Percentiles rank a stretch among this genome's conserved stretches.
These are phyloP conservation scores for Kryptolebias marmoratus DNA, from an alignment of 2,113 vertebrate species.

Conservation along the genomic window DNA sequence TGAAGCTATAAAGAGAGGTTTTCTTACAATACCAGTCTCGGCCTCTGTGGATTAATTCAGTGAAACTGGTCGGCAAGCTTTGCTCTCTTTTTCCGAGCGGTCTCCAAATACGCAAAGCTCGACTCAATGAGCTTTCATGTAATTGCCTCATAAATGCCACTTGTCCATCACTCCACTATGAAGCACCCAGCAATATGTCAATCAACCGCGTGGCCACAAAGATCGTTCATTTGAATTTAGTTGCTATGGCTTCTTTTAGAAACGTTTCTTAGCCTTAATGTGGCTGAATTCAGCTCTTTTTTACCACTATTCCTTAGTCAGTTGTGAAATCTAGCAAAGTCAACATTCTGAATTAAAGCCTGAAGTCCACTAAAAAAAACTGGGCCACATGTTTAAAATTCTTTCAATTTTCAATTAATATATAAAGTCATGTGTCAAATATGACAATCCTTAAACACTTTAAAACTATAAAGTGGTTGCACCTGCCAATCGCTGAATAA, in stretches of 20 bases:
- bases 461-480: slow-evolving; percentile 8
- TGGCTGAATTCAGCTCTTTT: slow-evolving; percentile 37
- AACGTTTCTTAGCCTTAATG: slow-evolving; percentile 45
- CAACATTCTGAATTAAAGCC: slow-evolving; percentile 19
- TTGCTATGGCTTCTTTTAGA: slow-evolving; percentile 56
- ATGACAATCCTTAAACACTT: neutral
- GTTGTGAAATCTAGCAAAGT: slow-evolving; percentile 27
- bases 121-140: slow-evolving; percentile 75
- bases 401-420: neutral
- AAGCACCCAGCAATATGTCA: slow-evolving; percentile 73
- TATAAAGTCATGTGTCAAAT: neutral
- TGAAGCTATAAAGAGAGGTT: slow-evolving; percentile 44
- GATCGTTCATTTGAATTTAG: slow-evolving; percentile 44
- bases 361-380: neutral
- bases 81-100: slow-evolving; percentile 24
- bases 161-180: slow-evolving; percentile 76
- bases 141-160: slow-evolving; percentile 84
- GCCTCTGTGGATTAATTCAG: slow-evolving; percentile 51
- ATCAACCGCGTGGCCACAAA: slow-evolving; percentile 75
- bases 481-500: slow-evolving; percentile 28
- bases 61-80: slow-evolving; percentile 46
- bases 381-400: neutral
- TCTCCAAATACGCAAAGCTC: slow-evolving; percentile 36
- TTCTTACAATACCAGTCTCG: slow-evolving; percentile 52
- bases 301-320: slow-evolving; percentile 16